Percentiles rank a stretch among this genome's conserved stretches.
Conservation (phyloP, 30 jellyfish, hydroid and myxozoan genomes). For the Rhopilema esculentum region DNA sequence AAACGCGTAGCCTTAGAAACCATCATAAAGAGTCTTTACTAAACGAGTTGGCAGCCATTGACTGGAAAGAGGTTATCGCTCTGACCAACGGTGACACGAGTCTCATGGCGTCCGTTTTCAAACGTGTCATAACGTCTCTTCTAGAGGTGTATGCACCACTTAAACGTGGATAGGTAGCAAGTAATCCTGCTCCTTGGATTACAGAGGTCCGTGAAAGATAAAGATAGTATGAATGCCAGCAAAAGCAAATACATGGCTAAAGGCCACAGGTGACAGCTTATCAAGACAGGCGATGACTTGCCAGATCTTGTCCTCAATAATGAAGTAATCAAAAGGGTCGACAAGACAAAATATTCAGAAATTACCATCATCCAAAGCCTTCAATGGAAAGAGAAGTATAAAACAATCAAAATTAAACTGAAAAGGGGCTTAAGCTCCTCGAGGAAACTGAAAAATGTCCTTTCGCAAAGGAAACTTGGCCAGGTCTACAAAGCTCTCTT, state of each 20-base stretch:
- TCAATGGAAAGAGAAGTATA: conserved; percentile 13
- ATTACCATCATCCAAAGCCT: conserved; percentile 7
- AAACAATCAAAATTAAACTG: conserved; percentile 2
- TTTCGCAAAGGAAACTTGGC: background rate
- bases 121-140: conserved; percentile 9
- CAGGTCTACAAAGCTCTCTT: conserved; percentile 40
- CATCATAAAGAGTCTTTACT: too few species aligned
- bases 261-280: conserved; percentile 18
- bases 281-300: conserved; percentile 21
- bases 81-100: background rate
- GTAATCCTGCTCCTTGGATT: conserved; percentile 16
- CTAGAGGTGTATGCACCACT: conserved; percentile 22
- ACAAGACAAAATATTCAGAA: conserved; percentile 3
- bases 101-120: conserved; percentile 1
- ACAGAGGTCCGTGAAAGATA: background rate
- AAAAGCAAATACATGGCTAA: conserved; percentile 7
- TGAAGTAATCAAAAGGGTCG: conserved; percentile 17
- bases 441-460: conserved; percentile 6
- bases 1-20: too few species aligned
- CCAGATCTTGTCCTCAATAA: conserved; percentile 33
- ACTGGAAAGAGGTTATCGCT: background rate
- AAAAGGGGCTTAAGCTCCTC: conserved; percentile 2
- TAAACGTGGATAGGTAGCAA: conserved; percentile 7
- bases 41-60: too few species aligned
- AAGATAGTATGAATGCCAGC: conserved; percentile 5